Base-by-base conservation (phyloP, 2,113 vertebrate species). In the rabbit (Oryctolagus cuniculus) region DNA sequence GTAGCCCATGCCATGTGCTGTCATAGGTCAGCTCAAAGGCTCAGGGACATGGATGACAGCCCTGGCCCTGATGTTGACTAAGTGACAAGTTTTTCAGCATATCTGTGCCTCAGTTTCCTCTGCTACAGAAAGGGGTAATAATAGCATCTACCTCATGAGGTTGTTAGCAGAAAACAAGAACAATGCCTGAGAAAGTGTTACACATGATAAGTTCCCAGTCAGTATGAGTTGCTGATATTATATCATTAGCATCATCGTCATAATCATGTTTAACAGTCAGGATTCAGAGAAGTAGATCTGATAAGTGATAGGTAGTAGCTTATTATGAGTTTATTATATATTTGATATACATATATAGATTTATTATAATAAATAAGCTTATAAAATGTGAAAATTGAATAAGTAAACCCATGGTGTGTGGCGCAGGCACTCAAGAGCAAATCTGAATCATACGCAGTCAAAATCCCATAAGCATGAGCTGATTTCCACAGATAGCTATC, bases 281-380 rank as follows among this genome's bases (percentile, higher is more conserved):
- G 16, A 22, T 27, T 91, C 27, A 84, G 82, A 94, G 79, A 89
- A 85, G 13, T 34, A 78, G 75, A 84, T 53, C 25, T 13, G 78
- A 58, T 34, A 69, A n/a, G 6, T 36, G n/a, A 69, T 29, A 51
- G 79, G 49, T 44, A 55, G 17, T 61, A 55, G n/a, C 70, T 34
- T 10, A 49, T 83, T 38, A 79, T 38, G 64, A 51, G 31, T 72
- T 6, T 77, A 53, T 70, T 83, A 5, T 72, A 63, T 92, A 77
- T 10, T 4, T 5, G 34, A 24, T 74, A 27, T 49, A 25, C 49
- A 24, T 38, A 25, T 61, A 38, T 70, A 25, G 31, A 73, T 78
- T 79, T 90, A 83, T 66, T 66, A 38, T 29, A 77, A 34, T 63
- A 82, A 81, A 66, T 31, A 8, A 11, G 55, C 85, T 78, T 78